Percentiles rank a stretch among this genome's conserved stretches.
Conservation (phyloP, 2,113 vertebrate species). For the Oryctolagus cuniculus region DNA sequence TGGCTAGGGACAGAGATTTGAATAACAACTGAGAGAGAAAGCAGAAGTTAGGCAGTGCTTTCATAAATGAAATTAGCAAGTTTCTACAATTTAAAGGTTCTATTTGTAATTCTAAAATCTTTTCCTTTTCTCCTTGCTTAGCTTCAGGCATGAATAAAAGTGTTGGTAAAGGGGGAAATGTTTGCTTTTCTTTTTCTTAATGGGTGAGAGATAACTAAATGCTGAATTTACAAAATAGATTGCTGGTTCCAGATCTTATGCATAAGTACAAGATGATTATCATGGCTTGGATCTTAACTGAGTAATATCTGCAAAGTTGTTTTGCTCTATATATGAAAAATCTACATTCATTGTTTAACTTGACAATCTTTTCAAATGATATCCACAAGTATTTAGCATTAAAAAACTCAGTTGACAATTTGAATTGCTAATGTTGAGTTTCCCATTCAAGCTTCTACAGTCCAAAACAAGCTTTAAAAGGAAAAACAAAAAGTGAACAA, state of each 20-base stretch:
- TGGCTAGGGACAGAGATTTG: slow-evolving; percentile 79
- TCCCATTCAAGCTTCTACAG: slow-evolving; percentile 83
- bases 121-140: slow-evolving; percentile 84
- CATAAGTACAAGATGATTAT: slow-evolving; percentile 84
- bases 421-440: slow-evolving; percentile 88
- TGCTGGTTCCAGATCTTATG: slow-evolving; percentile 82
- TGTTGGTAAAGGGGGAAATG: slow-evolving; percentile 62
- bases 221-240: slow-evolving; percentile 88
- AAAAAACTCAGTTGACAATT: slow-evolving; percentile 85
- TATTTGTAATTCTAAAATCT: slow-evolving; percentile 90
- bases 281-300: slow-evolving; percentile 82
- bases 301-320: slow-evolving; percentile 79
- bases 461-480: slow-evolving; percentile 83
- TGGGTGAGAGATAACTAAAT: slow-evolving; percentile 86
- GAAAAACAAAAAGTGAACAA: slow-evolving; percentile 82
- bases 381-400: slow-evolving; percentile 85
- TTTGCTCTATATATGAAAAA: slow-evolving; percentile 77
- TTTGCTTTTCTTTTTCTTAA: slow-evolving; percentile 87
- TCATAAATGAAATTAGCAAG: slow-evolving; percentile 88
- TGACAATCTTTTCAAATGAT: slow-evolving; percentile 83
- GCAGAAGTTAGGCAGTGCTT: slow-evolving; percentile 79
- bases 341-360: slow-evolving; percentile 81
- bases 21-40: slow-evolving; percentile 84
- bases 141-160: slow-evolving; percentile 86
- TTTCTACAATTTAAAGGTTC: slow-evolving; percentile 88